A percentile compares a stretch with the other conserved stretches of the same genome.
These are phyloP conservation scores for Tokudaia tokunoshimensis DNA, from an alignment of 2,797 vertebrate genomes.

Conservation along the genomic window DNA sequence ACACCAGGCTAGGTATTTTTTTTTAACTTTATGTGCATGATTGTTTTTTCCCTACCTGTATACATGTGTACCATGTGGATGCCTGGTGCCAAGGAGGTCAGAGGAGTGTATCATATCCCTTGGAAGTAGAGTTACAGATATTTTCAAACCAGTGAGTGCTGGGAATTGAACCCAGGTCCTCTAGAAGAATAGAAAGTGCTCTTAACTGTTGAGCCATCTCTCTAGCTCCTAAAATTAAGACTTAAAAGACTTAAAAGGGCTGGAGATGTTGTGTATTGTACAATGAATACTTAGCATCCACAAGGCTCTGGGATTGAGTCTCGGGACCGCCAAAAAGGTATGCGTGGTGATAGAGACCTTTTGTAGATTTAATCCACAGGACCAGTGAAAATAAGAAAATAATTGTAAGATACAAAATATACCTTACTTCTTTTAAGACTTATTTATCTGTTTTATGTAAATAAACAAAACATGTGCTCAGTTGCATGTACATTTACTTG, in stretches of 20 bases:
- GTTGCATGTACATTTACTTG: background rate
- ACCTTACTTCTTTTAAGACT: background rate
- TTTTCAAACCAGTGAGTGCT: background rate
- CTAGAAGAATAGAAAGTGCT: background rate
- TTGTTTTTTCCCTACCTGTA: background rate
- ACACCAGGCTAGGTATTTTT: background rate
- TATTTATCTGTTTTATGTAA: background rate
- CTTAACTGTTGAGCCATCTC: background rate
- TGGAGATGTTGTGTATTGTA: background rate
- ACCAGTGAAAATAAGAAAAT: background rate
- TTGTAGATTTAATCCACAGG: background rate
- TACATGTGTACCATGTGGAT: background rate
- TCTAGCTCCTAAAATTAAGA: background rate
- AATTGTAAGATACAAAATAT: conserved; percentile 13
- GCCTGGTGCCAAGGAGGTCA: background rate
- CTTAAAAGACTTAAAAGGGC: background rate
- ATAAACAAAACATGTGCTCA: too few relatives aligned
- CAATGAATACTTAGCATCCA: background rate
- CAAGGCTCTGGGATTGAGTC: background rate
- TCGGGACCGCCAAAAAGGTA: background rate
- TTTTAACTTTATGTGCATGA: background rate
- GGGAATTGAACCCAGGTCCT: background rate
- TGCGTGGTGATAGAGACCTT: background rate
- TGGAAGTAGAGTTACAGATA: background rate
- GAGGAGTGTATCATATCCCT: background rate